Base-by-base conservation (phyloP, 2,888 invertebrate genomes). In the Netelia melanura region DNA sequence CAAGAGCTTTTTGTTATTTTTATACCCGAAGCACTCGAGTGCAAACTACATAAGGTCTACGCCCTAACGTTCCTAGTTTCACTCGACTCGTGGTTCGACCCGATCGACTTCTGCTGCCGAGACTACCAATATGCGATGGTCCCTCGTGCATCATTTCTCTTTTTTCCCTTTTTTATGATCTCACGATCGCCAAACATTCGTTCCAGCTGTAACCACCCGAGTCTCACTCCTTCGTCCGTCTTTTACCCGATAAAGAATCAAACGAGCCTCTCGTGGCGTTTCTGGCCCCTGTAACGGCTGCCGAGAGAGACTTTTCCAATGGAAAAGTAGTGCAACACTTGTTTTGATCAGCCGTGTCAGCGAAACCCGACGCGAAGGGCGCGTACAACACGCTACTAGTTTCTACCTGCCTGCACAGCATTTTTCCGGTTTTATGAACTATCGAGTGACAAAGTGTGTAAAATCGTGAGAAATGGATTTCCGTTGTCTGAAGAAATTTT, bases 321-420 rank as follows among this genome's bases (percentile, higher is more conserved):
- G 56, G 8, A 56, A n/a, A 17, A 56, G 56, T 56, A n/a, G 56
- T 56, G 17, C 56, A 56, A 56, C 56, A 56, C 56, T 56, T 56
- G 14, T 17, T 56, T 56, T 56, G 17, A 56, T 56, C 56, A 17
- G 56, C 56, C 56, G 17, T 17, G n/a, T 56, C 17, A 8, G 17
- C 56, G 17, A 56, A 56, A 56, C 56, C 21, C 56, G 17, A n/a
- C 17, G 17, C 17, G 8, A 21, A 30, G 30, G 30, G 30, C 3
- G 17, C 56, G 56, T 17, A 56, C 17, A 8, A 56, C 8, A 8
- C 11, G 3, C 2, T 8, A 17, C 2, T 14, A 6, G 17, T 17
- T 56, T 56, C 17, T 14, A 56, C 56, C 56, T n/a, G n/a, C 17
- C 56, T 30, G 6, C 56, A 56, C n/a, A 14, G 8, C 17, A 56